Evolutionary conservation across 2,797 vertebrate genomes (phyloP).

Genomic region (Anomalospiza imberbis): DNA sequence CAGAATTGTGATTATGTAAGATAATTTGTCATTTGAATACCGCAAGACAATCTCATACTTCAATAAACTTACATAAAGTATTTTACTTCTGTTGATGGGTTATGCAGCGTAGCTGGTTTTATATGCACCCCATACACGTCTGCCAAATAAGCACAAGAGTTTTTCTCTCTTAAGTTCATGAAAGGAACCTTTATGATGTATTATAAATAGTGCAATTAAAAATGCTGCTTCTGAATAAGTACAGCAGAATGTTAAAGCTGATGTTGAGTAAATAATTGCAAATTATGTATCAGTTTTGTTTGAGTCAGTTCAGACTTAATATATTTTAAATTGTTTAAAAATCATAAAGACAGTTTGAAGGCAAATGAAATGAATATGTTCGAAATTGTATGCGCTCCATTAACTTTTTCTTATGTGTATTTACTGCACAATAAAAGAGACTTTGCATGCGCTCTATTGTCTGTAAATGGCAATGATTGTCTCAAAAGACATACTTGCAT

Average conservation of each 20-base stretch:
- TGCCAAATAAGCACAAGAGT: conserved; percentile 51
- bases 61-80: conserved; percentile 13
- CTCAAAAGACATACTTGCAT: conserved; percentile 54
- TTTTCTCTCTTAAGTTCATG: conserved; percentile 18
- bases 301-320: conserved; percentile 26
- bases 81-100: conserved; percentile 14
- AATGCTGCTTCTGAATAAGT: conserved; percentile 44
- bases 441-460: conserved; percentile 66
- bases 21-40: conserved; percentile 37
- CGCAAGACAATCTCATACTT: conserved; percentile 45
- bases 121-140: neutral
- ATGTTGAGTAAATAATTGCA: conserved; percentile 37
- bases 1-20: conserved; percentile 62
- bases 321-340: conserved; percentile 57
- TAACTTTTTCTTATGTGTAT: conserved; percentile 65
- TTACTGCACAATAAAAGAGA: conserved; percentile 70
- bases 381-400: conserved; percentile 47
- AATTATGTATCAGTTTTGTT: conserved; percentile 47
- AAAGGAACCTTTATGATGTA: conserved; percentile 31
- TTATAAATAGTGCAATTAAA: conserved; percentile 43
- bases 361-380: conserved; percentile 50
- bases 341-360: conserved; percentile 12
- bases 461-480: conserved; percentile 67
- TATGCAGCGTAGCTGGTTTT: conserved; percentile 7
- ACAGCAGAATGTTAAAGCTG: conserved; percentile 27